Evolutionary conservation across 2,113 vertebrate species (phyloP), one percentile per base, ranked within the genome.

Genomic region (Plestiodon gilberti): DNA sequence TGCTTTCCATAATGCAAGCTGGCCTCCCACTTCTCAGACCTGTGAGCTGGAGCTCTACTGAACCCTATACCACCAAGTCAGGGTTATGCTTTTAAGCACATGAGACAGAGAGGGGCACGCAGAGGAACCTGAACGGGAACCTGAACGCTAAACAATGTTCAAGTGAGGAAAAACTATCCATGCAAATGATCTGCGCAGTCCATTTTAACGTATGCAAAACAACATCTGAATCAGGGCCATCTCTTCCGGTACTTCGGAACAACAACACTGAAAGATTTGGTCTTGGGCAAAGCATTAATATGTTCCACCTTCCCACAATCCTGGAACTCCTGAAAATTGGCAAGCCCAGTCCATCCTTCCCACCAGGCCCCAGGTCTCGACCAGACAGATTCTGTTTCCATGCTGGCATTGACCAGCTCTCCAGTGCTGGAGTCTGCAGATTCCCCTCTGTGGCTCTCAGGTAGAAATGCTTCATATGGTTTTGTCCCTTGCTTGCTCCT

Each of bases 1-100:
- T 2, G 0, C 62, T 30, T 86, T 15, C 55, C 1, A 1, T 0
- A 55, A 62, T 28, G 14, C 38, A n/a, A 30, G 20, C 22, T 0
- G 1, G 1, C 6, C 62, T 71, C 89, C 64, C 28, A 6, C 81
- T 0, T 30, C 38, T 1, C 38, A 65, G 0, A 20, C 74, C 38
- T 0, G 0, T n/a, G 7, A 11, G 0, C 5, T 0, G 30, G 43
- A 0, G 22, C 65, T 57, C 83, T 15, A 4, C 17, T 22, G 6
- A 0, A 10, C 0, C 15, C 40, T 9, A 14, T n/a, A 14, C 75
- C 0, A 33, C 1, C 20, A 77, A 59, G 10, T 13, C n/a, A 40
- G 52, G 30, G 7, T n/a, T 80, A 33, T 8, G 6, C 33, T 38
- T 17, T 35, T 70, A 70, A n/a, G 33, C 17, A 71, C 55, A 57